Conservation (phyloP, 2,888 invertebrate genomes). For the Cosmia pyralina region DNA sequence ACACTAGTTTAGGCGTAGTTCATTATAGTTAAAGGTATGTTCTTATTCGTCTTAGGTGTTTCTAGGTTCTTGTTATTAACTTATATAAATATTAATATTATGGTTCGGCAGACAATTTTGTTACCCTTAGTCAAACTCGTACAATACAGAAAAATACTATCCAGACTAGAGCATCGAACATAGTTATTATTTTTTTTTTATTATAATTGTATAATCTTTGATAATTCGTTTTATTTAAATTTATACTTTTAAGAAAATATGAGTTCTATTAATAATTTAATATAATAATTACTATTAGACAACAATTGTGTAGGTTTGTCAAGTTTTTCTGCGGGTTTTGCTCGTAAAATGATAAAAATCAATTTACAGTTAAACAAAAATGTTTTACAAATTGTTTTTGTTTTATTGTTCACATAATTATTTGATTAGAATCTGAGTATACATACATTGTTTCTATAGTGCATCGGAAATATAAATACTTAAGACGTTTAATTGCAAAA, state of each 20-base stretch:
- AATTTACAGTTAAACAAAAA: background rate
- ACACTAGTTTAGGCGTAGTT: background rate
- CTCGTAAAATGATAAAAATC: conserved; percentile 21
- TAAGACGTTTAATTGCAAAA: conserved; percentile 61
- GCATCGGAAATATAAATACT: conserved; percentile 53
- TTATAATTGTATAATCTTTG: background rate
- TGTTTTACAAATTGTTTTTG: conserved; percentile 36
- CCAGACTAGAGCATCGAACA: background rate
- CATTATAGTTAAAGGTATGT: background rate
- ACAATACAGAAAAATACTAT: background rate
- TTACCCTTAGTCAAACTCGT: background rate
- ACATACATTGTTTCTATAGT: conserved; percentile 22
- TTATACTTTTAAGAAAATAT: background rate
- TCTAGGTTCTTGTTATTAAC: background rate
- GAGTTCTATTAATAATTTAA: background rate
- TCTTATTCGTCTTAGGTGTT: background rate
- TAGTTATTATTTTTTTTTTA: too few species aligned
- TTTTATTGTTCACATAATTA: conserved; percentile 23
- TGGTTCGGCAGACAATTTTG: background rate
- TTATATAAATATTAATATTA: background rate
- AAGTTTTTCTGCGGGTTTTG: background rate
- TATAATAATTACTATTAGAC: background rate
- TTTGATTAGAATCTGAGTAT: conserved; percentile 39
- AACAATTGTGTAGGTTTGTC: background rate
- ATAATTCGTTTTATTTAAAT: background rate